A percentile compares a stretch with the other conserved stretches of the same genome.
These are phyloP conservation scores for Bembecia ichneumoniformis DNA, from an alignment of 2,888 invertebrate species.

Conservation along the genomic window DNA sequence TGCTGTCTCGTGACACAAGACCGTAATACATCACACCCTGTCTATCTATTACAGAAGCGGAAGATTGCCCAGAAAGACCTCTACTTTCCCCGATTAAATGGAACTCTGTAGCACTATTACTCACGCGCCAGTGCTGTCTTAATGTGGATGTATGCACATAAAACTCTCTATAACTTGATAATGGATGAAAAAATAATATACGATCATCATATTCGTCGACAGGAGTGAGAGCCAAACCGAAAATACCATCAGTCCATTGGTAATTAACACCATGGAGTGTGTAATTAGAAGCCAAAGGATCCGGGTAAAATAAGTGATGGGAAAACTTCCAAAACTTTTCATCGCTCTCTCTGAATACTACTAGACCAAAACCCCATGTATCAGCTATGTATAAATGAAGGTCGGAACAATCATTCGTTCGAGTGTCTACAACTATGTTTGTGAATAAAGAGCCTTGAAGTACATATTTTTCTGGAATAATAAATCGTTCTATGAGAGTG, in stretches of 20 bases:
- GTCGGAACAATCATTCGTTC: slow-evolving; percentile 72
- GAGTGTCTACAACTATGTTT: slow-evolving; percentile 77
- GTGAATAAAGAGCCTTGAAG: slow-evolving; percentile 78
- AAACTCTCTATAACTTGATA: slow-evolving; percentile 87
- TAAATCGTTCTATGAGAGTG: slow-evolving; percentile 72
- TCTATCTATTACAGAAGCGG: slow-evolving; percentile 80
- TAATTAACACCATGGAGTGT: slow-evolving; percentile 82
- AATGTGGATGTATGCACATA: slow-evolving; percentile 78
- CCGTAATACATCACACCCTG: slow-evolving; percentile 85
- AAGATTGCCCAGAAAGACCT: slow-evolving; percentile 77
- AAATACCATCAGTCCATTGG: slow-evolving; percentile 87
- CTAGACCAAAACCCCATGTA: slow-evolving; percentile 77
- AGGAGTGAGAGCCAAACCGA: slow-evolving; percentile 81
- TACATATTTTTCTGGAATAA: slow-evolving; percentile 76
- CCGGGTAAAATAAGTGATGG: slow-evolving; percentile 80
- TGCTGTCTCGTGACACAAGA: slow-evolving; percentile 80
- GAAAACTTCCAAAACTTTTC: slow-evolving; percentile 75
- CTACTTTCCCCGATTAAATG: slow-evolving; percentile 62
- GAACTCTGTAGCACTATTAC: slow-evolving; percentile 42
- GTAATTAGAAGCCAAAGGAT: slow-evolving; percentile 81
- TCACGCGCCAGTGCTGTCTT: slow-evolving; percentile 64
- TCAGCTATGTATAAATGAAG: slow-evolving; percentile 79
- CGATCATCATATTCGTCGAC: slow-evolving; percentile 66
- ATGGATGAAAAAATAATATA: slow-evolving; percentile 82
- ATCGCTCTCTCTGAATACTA: slow-evolving; percentile 75